phyloP scores from a whole-genome alignment of 30 jellyfish, hydroid and myxozoan species.

The Euphysa ruthae region DNA sequence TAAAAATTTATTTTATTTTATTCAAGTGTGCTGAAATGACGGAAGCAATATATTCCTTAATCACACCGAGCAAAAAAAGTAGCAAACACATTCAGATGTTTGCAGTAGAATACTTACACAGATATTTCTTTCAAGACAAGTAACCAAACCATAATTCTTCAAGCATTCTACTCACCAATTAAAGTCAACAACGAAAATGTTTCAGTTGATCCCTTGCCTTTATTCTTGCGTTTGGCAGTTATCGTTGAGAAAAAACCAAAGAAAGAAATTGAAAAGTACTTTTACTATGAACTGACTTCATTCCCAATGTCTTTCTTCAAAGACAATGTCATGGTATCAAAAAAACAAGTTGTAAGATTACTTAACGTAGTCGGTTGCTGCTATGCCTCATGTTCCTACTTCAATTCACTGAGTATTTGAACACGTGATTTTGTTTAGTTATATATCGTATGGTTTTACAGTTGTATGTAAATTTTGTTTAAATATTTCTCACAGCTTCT shows the following conservation, averaged over 20 bases:
- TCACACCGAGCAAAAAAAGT: neutral
- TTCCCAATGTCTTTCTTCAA: neutral
- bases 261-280: neutral
- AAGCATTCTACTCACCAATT: neutral
- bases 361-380: neutral
- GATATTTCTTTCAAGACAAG: neutral
- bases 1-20: neutral
- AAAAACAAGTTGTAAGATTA: neutral
- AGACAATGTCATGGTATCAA: neutral
- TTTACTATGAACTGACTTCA: neutral
- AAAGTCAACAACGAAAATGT: neutral
- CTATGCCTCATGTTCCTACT: too few relatives aligned
- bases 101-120: neutral
- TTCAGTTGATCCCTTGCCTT: neutral
- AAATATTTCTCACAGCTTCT: too few relatives aligned
- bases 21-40: neutral
- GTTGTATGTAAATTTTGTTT: too few relatives aligned
- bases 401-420: too few relatives aligned
- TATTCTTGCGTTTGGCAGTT: neutral
- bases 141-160: neutral
- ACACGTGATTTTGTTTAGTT: too few relatives aligned
- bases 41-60: neutral
- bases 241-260: neutral
- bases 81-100: neutral
- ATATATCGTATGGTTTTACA: too few relatives aligned